phyloP scores from a whole-genome alignment of 2,797 vertebrate species.

The Catharus ustulatus region DNA sequence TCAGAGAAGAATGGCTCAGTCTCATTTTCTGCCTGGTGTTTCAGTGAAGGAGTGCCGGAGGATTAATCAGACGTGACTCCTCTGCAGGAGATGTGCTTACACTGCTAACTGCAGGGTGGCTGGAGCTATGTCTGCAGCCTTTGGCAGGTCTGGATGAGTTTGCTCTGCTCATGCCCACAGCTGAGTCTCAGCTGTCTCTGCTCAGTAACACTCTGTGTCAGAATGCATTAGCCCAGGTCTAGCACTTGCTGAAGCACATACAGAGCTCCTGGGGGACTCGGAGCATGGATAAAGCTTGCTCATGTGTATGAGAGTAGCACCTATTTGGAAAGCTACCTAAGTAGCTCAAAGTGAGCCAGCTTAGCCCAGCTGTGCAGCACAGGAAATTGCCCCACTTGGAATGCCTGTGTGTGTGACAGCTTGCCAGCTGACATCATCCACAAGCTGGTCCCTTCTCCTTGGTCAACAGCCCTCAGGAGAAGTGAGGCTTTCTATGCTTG shows the following conservation, averaged over 20 bases:
- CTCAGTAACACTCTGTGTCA: neutral
- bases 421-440: fast-evolving
- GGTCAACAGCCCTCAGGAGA: neutral
- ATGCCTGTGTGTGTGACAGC: fast-evolving
- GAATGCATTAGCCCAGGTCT: neutral
- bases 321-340: neutral
- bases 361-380: neutral
- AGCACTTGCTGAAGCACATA: neutral
- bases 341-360: neutral
- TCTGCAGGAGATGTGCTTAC: neutral
- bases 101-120: neutral
- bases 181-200: neutral
- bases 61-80: neutral
- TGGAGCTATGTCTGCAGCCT: neutral
- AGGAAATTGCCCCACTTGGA: neutral
- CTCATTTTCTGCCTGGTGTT: neutral
- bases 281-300: neutral
- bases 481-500: fast-evolving
- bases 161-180: neutral
- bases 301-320: neutral
- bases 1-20: neutral
- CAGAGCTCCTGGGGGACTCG: neutral
- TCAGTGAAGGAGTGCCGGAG: neutral
- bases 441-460: neutral
- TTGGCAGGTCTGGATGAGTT: neutral